These are phyloP conservation scores for Pelagia noctiluca DNA, from an alignment of 30 jellyfish, hydroid and myxozoan species.

Conservation along the genomic window DNA sequence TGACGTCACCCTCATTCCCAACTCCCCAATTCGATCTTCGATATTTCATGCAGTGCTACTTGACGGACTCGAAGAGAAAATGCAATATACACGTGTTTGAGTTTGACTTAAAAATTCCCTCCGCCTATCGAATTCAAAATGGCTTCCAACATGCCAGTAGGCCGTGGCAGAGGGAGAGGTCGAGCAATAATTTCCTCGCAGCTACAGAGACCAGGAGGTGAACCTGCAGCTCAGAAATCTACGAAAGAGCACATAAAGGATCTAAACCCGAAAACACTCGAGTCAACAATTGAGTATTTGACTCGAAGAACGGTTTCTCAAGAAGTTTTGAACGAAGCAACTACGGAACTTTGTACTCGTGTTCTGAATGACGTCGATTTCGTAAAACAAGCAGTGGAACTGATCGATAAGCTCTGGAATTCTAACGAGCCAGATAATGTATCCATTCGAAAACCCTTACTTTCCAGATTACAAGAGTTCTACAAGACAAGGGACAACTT, in stretches of 20 bases:
- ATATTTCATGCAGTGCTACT: too few relatives aligned
- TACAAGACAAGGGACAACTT: conserved; percentile 55
- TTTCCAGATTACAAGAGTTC: conserved; percentile 47
- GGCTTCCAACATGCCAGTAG: background rate
- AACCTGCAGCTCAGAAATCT: conserved; percentile 5
- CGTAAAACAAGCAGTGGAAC: conserved; percentile 37
- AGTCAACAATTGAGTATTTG: conserved; percentile 23
- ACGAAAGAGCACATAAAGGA: background rate
- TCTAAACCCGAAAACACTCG: conserved; percentile 13
- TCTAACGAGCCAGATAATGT: conserved; percentile 13
- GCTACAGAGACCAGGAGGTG: conserved; percentile 2
- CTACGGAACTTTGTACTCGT: conserved; percentile 4
- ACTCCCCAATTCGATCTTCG: too few relatives aligned
- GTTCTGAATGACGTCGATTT: conserved; percentile 45
- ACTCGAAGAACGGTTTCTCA: conserved; percentile 7
- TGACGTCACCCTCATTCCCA: too few relatives aligned
- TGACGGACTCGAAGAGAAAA: too few relatives aligned
- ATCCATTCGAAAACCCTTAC: conserved; percentile 49
- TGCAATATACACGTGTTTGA: too few relatives aligned
- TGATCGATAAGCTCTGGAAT: conserved; percentile 43
- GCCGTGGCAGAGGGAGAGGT: conserved; percentile 75
- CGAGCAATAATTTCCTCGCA: background rate
- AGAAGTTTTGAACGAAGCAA: conserved; percentile 26
- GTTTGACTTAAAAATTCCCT: too few relatives aligned
- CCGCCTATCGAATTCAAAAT: background rate